These are phyloP conservation scores for Botia almorhae DNA, from an alignment of 2,797 vertebrate species.

Conservation along the genomic window DNA sequence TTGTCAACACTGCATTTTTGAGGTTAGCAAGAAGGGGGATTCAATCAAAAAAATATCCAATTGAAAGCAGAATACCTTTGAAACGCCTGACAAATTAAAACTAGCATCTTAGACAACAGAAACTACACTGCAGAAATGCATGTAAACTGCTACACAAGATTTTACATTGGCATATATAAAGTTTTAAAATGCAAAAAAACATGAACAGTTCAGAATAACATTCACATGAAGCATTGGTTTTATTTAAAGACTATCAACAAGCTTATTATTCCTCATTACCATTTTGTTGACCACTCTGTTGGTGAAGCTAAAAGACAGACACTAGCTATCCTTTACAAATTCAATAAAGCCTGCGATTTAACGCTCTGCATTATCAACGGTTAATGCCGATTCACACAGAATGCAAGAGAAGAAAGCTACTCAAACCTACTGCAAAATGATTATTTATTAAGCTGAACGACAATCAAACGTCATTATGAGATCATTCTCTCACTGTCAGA, in stretches of 20 bases:
- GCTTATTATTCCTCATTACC: not conserved
- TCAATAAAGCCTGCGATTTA: no score
- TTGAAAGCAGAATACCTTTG: not conserved
- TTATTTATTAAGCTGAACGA: not conserved
- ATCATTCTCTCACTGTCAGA: no score
- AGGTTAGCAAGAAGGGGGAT: constrained; percentile 43
- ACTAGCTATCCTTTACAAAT: not conserved
- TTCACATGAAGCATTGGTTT: no score
- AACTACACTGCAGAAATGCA: not conserved
- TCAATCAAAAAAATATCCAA: constrained; percentile 18
- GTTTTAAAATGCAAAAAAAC: constrained; percentile 13
- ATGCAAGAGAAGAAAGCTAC: not conserved
- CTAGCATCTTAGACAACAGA: not conserved
- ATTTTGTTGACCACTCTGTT: not conserved
- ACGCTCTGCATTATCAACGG: not conserved
- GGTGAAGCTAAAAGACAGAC: not conserved
- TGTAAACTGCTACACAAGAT: not conserved
- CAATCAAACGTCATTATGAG: no score
- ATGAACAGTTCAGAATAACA: constrained; percentile 3
- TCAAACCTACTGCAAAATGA: not conserved
- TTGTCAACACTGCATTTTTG: constrained; percentile 17
- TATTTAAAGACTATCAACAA: not conserved
- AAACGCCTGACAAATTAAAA: not conserved
- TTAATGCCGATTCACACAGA: not conserved
- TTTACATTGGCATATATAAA: not conserved